phyloP scores from a whole-genome alignment of 2,113 vertebrate genomes.

The Chascanopsetta lugubris region DNA sequence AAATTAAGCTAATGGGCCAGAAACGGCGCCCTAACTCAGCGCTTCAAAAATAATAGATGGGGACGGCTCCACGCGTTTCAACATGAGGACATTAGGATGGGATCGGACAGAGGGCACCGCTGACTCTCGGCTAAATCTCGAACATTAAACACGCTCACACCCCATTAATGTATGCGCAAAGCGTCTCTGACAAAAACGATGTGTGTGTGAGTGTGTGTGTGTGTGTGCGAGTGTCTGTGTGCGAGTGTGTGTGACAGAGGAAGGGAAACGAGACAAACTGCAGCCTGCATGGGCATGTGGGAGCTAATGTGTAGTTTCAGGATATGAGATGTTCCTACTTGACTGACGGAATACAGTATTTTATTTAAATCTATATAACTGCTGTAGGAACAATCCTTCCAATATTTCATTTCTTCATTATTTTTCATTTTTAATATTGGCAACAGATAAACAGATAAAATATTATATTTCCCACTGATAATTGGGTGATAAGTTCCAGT shows the following conservation, averaged over 20 bases:
- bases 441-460: too few relatives aligned
- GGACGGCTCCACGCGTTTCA: constrained; percentile 34
- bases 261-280: too few relatives aligned
- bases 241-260: neutral
- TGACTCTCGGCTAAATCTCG: constrained; percentile 9
- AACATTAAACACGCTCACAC: constrained; percentile 35
- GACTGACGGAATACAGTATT: too few relatives aligned
- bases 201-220: neutral
- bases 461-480: too few relatives aligned
- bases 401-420: too few relatives aligned
- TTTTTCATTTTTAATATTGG: too few relatives aligned
- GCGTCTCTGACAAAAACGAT: constrained; percentile 3
- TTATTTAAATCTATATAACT: too few relatives aligned
- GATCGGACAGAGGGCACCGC: constrained; percentile 36
- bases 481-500: too few relatives aligned
- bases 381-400: too few relatives aligned
- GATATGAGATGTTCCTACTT: too few relatives aligned
- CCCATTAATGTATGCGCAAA: constrained; percentile 28
- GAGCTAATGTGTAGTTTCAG: too few relatives aligned
- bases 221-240: neutral
- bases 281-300: too few relatives aligned
- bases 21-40: constrained; percentile 25
- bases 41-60: constrained; percentile 40
- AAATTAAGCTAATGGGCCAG: constrained; percentile 59
- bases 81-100: constrained; percentile 40